Evolutionary conservation across 2,113 vertebrate genomes (phyloP), one percentile per base, ranked within the genome.

Genomic region (Acanthisitta chloris): DNA sequence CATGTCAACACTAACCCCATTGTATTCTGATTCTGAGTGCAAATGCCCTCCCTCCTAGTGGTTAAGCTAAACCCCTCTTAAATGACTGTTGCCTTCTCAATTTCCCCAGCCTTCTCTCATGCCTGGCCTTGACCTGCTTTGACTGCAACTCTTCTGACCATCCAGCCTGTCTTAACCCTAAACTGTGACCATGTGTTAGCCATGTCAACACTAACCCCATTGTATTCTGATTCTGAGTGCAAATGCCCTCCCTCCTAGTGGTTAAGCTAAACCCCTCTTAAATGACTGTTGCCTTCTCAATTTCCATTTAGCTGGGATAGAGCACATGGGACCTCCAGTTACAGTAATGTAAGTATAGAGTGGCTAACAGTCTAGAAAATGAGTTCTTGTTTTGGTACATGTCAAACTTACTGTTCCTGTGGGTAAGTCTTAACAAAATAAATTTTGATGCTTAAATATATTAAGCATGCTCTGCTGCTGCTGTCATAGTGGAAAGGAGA

Each of bases 1-100:
- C 14, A 0, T 15, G 28, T 40, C 52, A 86, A 19, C 0, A 2
- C 40, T 38, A 42, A 4, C 21, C 14, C 0, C 2, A 0, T 4
- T 13, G 17, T 64, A 17, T 17, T 55, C 67, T 73, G n/a, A 5
- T 42, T 76, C 77, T 45, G 36, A 51, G 40, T 24, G 10, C 40
- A 8, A 43, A 7, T 24, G 24, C 17, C 9, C 33, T 42, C 33
- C 54, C 17, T 87, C 34, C 28, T 48, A 38, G 5, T 38, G 61
- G 23, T 40, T 66, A 57, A 73, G 28, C 6, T 3, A 4, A 51
- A 51, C 12, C 72, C 67, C 26, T 77, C n/a, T 46, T 48, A 58
- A 25, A 17, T 55, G 34, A 20, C 9, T 49, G 51, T 36, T 79
- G 23, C 25, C 20, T 71, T 71, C 38, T 87, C 33, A 31, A 4